Evolutionary conservation across 1,140 invertebrate species (phyloP), one percentile per base, ranked within the genome.

Genomic region (Pollicipes pollicipes): DNA sequence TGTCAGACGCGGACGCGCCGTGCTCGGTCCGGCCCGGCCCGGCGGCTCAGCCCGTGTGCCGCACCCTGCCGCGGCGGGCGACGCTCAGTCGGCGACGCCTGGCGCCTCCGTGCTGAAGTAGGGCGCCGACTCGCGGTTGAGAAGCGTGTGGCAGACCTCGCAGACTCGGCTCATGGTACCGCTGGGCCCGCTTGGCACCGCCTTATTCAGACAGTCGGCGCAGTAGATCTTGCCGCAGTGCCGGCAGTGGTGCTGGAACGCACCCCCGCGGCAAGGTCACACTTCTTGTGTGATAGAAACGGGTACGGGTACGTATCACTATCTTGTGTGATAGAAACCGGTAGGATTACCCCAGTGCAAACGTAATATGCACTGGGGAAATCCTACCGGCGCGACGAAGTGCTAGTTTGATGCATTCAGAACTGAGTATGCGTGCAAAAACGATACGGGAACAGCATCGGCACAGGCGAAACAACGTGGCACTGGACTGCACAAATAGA

Each of bases 161-260:
- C 96, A 99, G 70, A 99, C 96, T 80, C 88, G 87, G 68, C 91
- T 90, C 68, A 87, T 85, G 76, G 90, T 84, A 74, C 87, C 84
- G 75, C 91, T 89, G 70, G 93, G 93, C 69, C 95, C 95, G 77
- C 90, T 90, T 73, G 84, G 82, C 71, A 98, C 93, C 63, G 83
- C 84, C 80, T 91, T 89, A 30, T 85, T 83, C 73, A 91, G 83
- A 82, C 95, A 98, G 75, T 87, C 85, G 69, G 82, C 81, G 83
- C 95, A 98, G 83, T 96, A 97, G 77, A 98, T 91, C 80, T 89
- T 88, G 63, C 95, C 95, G 83, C 95, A 98, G 82, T 97, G 95
- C 73, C 87, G 86, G 80, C 95, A 98, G 82, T 97, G 91, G 74
- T 89, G 84, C 90, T 95, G 80, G 26, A 82, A 80, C 68, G 68